Evolutionary conservation across 2,797 vertebrate genomes (phyloP), one percentile per base, ranked within the genome.

Genomic region (Philypnodon macrostomus): DNA sequence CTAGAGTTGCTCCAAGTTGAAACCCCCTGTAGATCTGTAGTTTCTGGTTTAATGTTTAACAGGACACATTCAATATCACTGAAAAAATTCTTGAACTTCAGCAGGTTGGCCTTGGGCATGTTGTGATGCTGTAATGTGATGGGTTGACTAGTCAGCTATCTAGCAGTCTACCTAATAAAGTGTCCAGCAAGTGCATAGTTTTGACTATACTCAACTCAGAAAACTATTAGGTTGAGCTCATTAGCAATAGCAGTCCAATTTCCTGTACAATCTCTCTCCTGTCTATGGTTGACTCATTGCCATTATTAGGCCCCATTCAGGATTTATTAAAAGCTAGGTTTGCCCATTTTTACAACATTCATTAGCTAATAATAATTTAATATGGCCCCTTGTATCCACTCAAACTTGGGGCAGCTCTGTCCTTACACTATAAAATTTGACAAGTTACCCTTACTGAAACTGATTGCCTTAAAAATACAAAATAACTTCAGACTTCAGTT

Each of bases 321-420:
- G 26, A 44, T 44, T 44, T 29, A 44, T 44, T 44, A 44, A 46
- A 46, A 19, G 27, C 27, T 14, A 30, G 30, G 19, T 47, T 24
- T 32, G 44, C 31, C 30, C 31, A 47, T 47, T 53, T n/a, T 59
- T 4, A 53, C 26, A 15, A 13, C 16, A 17, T 44, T 53, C 16
- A 9, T 49, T 50, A 52, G 30, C 24, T 32, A 35, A 9, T 45
- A 10, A 14, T 31, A 7, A 15, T 56, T 42, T 50, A 0, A 39
- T 38, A 47, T 31, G 26, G 24, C 21, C 26, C 53, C n/a, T 45
- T 36, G 49, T 56, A 27, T 51, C 47, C 48, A 52, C 16, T 49
- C 29, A 56, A 39, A 11, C 14, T 32, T 19, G 32, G 55, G 50
- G 51, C 34, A 52, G 53, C 37, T 59, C 38, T 46, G 32, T 18